A percentile compares a stretch with the other conserved stretches of the same genome.
These are phyloP conservation scores for Drosophila imparisetae DNA, from an alignment of 2,888 invertebrate species.

Conservation along the genomic window DNA sequence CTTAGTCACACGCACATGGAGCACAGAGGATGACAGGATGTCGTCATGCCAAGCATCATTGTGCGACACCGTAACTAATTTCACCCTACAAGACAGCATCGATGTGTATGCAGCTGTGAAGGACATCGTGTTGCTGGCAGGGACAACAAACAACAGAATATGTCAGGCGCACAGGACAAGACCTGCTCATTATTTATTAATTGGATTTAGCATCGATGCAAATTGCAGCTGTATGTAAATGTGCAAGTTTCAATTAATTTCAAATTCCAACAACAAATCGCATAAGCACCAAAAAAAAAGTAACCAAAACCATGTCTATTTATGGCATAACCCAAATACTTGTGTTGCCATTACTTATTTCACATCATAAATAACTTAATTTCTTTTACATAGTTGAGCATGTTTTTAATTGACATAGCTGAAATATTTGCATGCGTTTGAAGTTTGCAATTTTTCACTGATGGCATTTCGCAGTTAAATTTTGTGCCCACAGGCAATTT, in stretches of 20 bases:
- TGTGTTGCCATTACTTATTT: background rate
- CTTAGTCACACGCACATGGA: constrained; percentile 51
- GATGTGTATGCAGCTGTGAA: constrained; percentile 38
- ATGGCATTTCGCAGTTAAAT: constrained; percentile 34
- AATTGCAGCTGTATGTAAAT: constrained; percentile 15
- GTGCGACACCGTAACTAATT: constrained; percentile 76
- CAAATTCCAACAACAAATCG: constrained; percentile 21
- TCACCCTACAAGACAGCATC: constrained; percentile 36
- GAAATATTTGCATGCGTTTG: constrained; percentile 15
- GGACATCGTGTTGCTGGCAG: constrained; percentile 51
- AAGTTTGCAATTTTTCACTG: constrained; percentile 18
- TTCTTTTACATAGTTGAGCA: constrained; percentile 9
- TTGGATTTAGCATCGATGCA: constrained; percentile 58
- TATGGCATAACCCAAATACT: constrained; percentile 3
- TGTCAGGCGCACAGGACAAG: constrained; percentile 49
- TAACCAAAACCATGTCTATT: background rate
- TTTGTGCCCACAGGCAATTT: constrained; percentile 1
- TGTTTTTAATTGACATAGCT: constrained; percentile 40
- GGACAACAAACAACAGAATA: constrained; percentile 20
- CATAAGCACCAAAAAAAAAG: constrained; percentile 1
- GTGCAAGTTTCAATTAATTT: constrained; percentile 33
- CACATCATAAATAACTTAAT: constrained; percentile 17
- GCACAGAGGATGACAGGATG: constrained; percentile 31
- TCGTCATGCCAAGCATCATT: constrained; percentile 56
- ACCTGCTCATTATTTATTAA: constrained; percentile 70